Conservation (phyloP, 2,797 vertebrate genomes). For the Ctenopoma kingsleyae region DNA sequence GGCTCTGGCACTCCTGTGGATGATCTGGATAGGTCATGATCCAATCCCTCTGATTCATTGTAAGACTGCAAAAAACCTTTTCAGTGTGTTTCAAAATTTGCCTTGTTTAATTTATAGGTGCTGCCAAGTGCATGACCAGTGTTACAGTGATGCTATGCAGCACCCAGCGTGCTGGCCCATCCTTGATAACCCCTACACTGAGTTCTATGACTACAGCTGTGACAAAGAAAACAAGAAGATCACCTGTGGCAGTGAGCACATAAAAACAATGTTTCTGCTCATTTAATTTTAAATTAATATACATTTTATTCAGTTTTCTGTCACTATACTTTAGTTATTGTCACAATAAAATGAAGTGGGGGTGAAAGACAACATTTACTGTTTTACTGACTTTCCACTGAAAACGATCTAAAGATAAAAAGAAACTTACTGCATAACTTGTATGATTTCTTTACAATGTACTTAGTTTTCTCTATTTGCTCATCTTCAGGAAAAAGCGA, state of each 20-base stretch:
- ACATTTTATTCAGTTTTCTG: no score
- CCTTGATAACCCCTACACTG: conserved; percentile 81
- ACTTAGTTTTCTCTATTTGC: no score
- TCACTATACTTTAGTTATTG: no score
- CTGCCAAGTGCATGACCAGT: conserved; percentile 80
- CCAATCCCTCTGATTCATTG: neutral
- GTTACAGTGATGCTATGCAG: conserved; percentile 73
- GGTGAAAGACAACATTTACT: no score
- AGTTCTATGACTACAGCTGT: conserved; percentile 77
- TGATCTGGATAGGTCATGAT: conserved; percentile 72
- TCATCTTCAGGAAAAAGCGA: conserved; percentile 77
- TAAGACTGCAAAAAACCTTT: no score
- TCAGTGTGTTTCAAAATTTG: neutral
- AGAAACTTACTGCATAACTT: no score
- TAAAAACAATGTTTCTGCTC: no score
- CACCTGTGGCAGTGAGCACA: conserved; percentile 77
- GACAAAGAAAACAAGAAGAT: conserved; percentile 58
- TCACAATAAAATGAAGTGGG: no score
- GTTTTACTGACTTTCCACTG: no score
- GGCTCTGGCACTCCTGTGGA: conserved; percentile 79
- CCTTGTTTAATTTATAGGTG: conserved; percentile 63
- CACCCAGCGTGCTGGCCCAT: conserved; percentile 75
- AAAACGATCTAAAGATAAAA: no score
- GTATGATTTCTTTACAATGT: no score
- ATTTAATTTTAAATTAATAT: neutral